These are phyloP conservation scores for Mus spicilegus DNA, from an alignment of 2,113 vertebrate genomes.

Conservation along the genomic window DNA sequence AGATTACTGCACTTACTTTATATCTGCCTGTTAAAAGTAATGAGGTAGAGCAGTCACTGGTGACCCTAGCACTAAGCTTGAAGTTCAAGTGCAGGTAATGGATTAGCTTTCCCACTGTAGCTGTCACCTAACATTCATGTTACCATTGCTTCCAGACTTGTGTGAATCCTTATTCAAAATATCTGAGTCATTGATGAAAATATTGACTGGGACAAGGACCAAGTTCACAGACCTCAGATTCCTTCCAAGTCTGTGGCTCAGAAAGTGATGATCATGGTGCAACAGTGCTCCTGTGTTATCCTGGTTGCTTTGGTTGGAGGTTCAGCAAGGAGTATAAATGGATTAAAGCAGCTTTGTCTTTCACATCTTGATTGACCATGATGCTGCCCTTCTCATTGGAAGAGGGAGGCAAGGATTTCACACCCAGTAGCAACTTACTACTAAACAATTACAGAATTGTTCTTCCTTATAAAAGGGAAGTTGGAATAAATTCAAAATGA, in stretches of 20 bases:
- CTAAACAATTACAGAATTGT: neutral
- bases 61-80: neutral
- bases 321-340: neutral
- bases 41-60: neutral
- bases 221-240: neutral
- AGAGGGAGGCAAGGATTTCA: neutral
- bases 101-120: neutral
- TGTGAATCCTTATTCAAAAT: neutral
- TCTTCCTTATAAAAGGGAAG: conserved; percentile 1
- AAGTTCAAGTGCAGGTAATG: neutral
- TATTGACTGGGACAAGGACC: neutral
- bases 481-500: neutral
- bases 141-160: neutral
- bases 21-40: neutral
- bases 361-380: neutral
- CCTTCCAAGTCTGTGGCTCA: neutral
- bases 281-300: neutral
- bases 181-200: neutral
- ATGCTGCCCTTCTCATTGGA: neutral
- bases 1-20: neutral
- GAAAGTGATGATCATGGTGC: neutral
- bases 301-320: neutral
- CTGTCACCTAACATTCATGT: neutral
- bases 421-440: conserved; percentile 1
- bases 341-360: neutral